A percentile compares a stretch with the other conserved stretches of the same genome.
phyloP scores from a whole-genome alignment of 2,113 vertebrate genomes.

The Pholis gunnellus region DNA sequence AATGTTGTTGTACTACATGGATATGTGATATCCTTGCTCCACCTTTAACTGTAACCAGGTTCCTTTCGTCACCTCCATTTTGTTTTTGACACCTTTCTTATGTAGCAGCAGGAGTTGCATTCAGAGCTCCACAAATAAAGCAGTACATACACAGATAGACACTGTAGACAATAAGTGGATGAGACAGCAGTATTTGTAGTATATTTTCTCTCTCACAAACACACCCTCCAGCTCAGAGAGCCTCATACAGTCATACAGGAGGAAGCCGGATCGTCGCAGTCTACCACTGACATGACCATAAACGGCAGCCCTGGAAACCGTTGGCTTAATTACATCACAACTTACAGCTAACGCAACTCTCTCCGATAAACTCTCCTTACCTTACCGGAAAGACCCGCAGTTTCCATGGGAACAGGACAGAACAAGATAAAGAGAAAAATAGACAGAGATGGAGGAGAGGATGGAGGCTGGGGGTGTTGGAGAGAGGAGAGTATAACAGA shows the following conservation, averaged over 20 bases:
- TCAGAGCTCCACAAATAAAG: neutral
- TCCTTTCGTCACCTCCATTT: slow-evolving; percentile 6
- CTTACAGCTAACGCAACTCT: slow-evolving; percentile 64
- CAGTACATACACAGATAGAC: neutral
- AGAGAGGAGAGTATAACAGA: slow-evolving; percentile 19
- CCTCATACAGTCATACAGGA: slow-evolving; percentile 26
- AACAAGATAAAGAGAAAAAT: slow-evolving; percentile 49
- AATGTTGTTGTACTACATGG: neutral
- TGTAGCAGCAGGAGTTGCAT: slow-evolving; percentile 7
- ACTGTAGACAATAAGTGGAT: slow-evolving; percentile 15
- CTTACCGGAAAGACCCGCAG: slow-evolving; percentile 75
- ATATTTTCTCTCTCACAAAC: slow-evolving; percentile 1
- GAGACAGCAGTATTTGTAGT: slow-evolving; percentile 34
- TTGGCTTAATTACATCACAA: slow-evolving; percentile 73
- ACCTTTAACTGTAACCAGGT: neutral
- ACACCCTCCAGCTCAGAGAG: slow-evolving; percentile 14
- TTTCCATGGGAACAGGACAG: slow-evolving; percentile 82
- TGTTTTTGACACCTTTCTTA: slow-evolving; percentile 6
- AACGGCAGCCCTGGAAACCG: slow-evolving; percentile 63
- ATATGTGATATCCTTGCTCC: neutral
- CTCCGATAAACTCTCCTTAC: slow-evolving; percentile 66
- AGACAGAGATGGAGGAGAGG: slow-evolving; percentile 45
- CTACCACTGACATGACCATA: slow-evolving; percentile 66
- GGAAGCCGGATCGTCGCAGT: slow-evolving; percentile 51
- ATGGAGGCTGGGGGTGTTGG: slow-evolving; percentile 50